Base-by-base conservation (phyloP, 1,140 invertebrate genomes). In the Notospermus geniculatus region DNA sequence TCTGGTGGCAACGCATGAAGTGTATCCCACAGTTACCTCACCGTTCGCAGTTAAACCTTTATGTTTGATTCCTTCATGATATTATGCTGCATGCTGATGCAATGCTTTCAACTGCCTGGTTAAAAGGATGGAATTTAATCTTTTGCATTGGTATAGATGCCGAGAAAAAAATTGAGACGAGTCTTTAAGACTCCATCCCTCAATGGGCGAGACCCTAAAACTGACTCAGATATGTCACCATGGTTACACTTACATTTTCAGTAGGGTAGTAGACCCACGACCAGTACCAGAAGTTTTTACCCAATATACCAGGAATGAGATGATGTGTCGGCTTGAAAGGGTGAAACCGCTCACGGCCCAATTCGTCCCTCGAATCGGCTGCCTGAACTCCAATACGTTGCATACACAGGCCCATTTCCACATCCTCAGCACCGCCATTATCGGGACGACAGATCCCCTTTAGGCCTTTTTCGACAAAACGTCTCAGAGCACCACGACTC, bases 321-420 rank as follows among this genome's bases (percentile, higher is more conserved):
- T 77, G 74, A 46, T 83, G 73, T 59, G 94, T 90, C 0, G 94
- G 92, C 15, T 86, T 86, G 2, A 98, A 90, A 74, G 98, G 98
- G 78, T 98, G 95, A 81, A 97, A 97, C 29, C 93, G 85, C 2
- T 95, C 92, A 2, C 93, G 85, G 1, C 91, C 90, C 39, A 89
- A 80, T 0, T 86, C 82, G 82, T 98, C 95, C 7, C 94, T 62
- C 0, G 90, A 89, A 74, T 98, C 94, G 68, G 89, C 90, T 1
- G 93, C 92, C 59, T 85, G 83, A 0, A 97, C 93, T 0, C 89
- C 89, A 2, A 95, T 85, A 57, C 88, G 88, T 72, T 92, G 88
- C 62, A 97, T 75, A 75, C 95, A 97, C 76, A 90, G 91, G 72
- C 93, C 93, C 83, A 97, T 93, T 80, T 95, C 92, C 0, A 93